A percentile compares a stretch with the other conserved stretches of the same genome.
Evolutionary conservation across 2,888 invertebrate species (phyloP).

Genomic region (Hylaea fasciaria): DNA sequence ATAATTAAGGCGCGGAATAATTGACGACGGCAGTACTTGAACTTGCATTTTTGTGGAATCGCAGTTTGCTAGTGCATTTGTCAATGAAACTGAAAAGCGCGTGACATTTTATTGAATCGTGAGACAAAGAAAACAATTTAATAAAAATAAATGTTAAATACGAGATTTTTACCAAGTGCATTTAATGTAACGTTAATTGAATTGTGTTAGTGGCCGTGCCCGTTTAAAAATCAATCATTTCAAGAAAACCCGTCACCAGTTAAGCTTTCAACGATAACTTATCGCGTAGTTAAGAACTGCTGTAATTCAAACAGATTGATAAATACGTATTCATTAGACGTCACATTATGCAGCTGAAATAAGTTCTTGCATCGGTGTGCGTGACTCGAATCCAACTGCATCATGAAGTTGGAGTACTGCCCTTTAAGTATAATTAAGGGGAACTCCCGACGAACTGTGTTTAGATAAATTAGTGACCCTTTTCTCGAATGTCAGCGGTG

Average conservation of each 20-base stretch:
- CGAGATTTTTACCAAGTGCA: no score
- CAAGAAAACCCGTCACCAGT: no score
- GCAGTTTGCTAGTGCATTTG: background rate
- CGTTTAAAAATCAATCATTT: no score
- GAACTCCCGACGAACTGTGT: conserved; percentile 68
- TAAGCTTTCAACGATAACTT: no score
- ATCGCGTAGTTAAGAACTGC: no score
- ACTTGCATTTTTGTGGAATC: background rate
- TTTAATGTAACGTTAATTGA: no score
- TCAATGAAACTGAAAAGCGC: background rate
- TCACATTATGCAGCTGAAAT: background rate
- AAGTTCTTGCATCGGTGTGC: background rate
- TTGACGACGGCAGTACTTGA: conserved; percentile 53
- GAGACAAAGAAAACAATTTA: no score
- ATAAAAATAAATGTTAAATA: no score
- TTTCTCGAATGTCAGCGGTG: conserved; percentile 78
- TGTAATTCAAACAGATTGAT: no score
- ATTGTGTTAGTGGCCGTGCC: no score
- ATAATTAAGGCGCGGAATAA: conserved; percentile 64
- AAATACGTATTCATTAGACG: background rate
- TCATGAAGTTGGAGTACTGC: conserved; percentile 4
- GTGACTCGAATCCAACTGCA: background rate
- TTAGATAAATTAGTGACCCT: conserved; percentile 82
- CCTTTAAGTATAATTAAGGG: conserved; percentile 75
- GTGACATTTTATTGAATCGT: background rate